These are phyloP conservation scores for Dicrostonyx torquatus DNA, from an alignment of 2,797 vertebrate genomes.

Conservation along the genomic window DNA sequence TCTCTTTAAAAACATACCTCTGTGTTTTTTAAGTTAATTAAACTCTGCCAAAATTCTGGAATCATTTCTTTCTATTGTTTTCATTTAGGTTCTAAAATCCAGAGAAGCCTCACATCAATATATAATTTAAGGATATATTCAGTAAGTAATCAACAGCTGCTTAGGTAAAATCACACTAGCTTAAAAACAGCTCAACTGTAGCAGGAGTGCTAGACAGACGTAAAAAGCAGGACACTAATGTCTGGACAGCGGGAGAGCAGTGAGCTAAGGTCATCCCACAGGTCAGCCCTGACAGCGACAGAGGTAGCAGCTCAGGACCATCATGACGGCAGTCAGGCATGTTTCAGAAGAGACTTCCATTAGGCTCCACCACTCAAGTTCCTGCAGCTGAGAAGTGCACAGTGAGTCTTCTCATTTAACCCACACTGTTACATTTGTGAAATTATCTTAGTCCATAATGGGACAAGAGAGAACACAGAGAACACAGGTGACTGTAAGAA, in stretches of 20 bases:
- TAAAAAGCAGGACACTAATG: slow-evolving; percentile 58
- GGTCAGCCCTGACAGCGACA: slow-evolving; percentile 23
- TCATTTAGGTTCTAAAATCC: slow-evolving; percentile 63
- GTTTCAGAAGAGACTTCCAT: background rate
- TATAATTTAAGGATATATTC: background rate
- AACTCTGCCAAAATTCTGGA: slow-evolving; percentile 66
- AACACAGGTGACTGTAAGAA: slow-evolving; percentile 81
- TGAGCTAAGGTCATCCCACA: background rate
- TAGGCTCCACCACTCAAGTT: slow-evolving; percentile 33
- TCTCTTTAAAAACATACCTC: slow-evolving; percentile 61
- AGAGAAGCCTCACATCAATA: slow-evolving; percentile 53
- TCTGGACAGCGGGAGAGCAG: slow-evolving; percentile 40
- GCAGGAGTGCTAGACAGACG: slow-evolving; percentile 33
- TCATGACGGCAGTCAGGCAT: background rate
- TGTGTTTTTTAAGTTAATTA: slow-evolving; percentile 65
- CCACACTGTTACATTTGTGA: slow-evolving; percentile 11
- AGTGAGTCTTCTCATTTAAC: slow-evolving; percentile 49
- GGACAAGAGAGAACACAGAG: slow-evolving; percentile 74
- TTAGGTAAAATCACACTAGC: slow-evolving; percentile 52
- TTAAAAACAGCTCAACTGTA: slow-evolving; percentile 65
- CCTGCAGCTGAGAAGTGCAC: slow-evolving; percentile 21
- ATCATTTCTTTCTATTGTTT: slow-evolving; percentile 14
- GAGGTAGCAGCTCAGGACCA: background rate
- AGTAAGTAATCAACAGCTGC: slow-evolving; percentile 20
- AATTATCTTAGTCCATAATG: slow-evolving; percentile 60